These are phyloP conservation scores for Zophobas morio DNA, from an alignment of 1,140 invertebrate species.

Conservation along the genomic window DNA sequence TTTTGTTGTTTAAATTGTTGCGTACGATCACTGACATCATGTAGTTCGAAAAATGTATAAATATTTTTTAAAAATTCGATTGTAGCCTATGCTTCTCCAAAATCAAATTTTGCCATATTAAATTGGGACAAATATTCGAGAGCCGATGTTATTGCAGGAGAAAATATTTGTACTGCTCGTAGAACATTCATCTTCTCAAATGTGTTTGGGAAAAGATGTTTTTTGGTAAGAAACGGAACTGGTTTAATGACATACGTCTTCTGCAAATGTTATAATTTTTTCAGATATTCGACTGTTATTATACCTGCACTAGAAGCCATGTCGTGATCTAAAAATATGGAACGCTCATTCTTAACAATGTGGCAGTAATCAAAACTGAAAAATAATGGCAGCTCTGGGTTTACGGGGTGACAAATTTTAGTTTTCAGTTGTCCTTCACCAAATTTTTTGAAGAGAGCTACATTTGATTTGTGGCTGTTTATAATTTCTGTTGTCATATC, in stretches of 20 bases:
- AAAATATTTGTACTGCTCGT: neutral
- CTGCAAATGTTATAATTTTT: neutral
- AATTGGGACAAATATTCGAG: neutral
- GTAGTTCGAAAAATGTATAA: neutral
- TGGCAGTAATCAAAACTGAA: neutral
- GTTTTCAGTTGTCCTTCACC: neutral
- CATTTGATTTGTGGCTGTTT: neutral
- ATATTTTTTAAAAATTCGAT: constrained; percentile 1
- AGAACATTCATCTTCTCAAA: constrained; percentile 1
- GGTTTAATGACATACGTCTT: neutral
- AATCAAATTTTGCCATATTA: neutral
- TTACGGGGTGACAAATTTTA: neutral
- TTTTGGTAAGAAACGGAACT: neutral
- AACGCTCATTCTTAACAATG: neutral
- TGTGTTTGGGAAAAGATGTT: neutral
- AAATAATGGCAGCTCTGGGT: neutral
- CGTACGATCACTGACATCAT: neutral
- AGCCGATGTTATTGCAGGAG: neutral
- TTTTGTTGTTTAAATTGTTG: neutral
- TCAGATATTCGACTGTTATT: neutral
- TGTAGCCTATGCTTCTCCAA: neutral
- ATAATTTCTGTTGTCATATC: neutral
- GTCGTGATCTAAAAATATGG: neutral
- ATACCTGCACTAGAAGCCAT: neutral
- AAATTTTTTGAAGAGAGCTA: neutral